These are phyloP conservation scores for Nematopogon swammerdamellus DNA, from an alignment of 2,888 invertebrate genomes.

Conservation along the genomic window DNA sequence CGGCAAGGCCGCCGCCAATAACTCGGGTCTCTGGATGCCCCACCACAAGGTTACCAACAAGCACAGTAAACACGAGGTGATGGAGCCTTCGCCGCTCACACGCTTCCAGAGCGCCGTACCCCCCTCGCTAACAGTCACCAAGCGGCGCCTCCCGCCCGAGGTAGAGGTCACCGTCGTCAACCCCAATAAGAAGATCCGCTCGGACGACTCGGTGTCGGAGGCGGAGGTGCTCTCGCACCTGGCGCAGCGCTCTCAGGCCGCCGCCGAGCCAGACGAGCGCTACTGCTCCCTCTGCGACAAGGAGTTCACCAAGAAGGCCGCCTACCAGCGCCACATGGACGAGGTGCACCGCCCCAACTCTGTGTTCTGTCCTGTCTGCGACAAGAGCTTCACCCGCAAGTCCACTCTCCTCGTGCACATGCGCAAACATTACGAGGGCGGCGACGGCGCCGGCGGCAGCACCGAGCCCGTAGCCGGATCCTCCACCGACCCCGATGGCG, in stretches of 20 bases:
- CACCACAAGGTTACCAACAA: slow-evolving; percentile 51
- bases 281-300: slow-evolving; percentile 60
- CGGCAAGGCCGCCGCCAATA: slow-evolving; percentile 51
- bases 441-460: slow-evolving; percentile 28
- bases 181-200: slow-evolving; percentile 45
- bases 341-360: slow-evolving; percentile 53
- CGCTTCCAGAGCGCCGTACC: slow-evolving; percentile 17
- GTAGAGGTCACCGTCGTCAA: slow-evolving; percentile 51
- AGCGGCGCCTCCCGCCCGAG: slow-evolving; percentile 45
- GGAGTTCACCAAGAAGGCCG: slow-evolving; percentile 58
- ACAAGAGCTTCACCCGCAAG: slow-evolving; percentile 59
- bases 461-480: slow-evolving; percentile 16
- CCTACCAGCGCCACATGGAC: slow-evolving; percentile 59
- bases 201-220: slow-evolving; percentile 39
- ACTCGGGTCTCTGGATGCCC: slow-evolving; percentile 52
- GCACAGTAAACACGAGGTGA: slow-evolving; percentile 47
- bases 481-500: slow-evolving; percentile 27
- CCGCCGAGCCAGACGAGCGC: slow-evolving; percentile 40
- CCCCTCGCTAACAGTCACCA: slow-evolving; percentile 23
- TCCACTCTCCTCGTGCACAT: slow-evolving; percentile 63
- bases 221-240: slow-evolving; percentile 13
- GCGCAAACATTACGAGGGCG: slow-evolving; percentile 47
- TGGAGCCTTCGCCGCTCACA: slow-evolving; percentile 30
- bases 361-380: slow-evolving; percentile 60
- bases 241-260: slow-evolving; percentile 37